Evolutionary conservation across 2,797 vertebrate genomes (phyloP), one percentile per base, ranked within the genome.

Genomic region (Uromys caudimaculatus): DNA sequence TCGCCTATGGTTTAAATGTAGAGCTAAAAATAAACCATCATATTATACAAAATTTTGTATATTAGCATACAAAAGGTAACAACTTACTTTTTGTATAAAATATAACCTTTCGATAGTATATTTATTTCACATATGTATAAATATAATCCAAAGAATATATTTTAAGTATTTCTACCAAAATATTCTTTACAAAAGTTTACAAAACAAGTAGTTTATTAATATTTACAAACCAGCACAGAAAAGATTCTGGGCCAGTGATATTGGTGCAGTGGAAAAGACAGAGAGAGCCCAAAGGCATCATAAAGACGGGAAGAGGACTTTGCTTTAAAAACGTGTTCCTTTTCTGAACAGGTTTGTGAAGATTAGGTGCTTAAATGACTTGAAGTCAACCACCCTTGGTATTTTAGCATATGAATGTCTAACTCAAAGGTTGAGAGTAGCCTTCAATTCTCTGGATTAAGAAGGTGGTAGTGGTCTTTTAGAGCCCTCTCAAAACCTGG

Each of bases 121-220:
- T 98, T 98, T 99, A 99, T 98, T 98, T 99, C 98, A 99, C 98
- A 99, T 98, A 98, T 98, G 98, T 99, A 99, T 99, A 99, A 99
- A 99, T 99, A 99, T 99, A 99, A 99, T 98, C 98, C 98, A 98
- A 98, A 99, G 98, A 98, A 98, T 98, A 98, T 98, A 98, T 98
- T 98, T 98, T 98, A 97, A 98, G 98, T 98, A 98, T 99, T 98
- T 98, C 98, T 99, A 99, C 98, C 98, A 99, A 99, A 99, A 99
- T 99, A 99, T 99, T 98, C 98, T 98, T 98, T 99, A 99, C 99
- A 99, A 99, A 99, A 99, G 98, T 99, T 98, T 99, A 99, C 99
- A 99, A 99, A 99, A 98, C 97, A 98, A 97, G 98, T 98, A 96
- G 97, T 98, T 97, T 98, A 98, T 98, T 98, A 98, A 98, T 98